Conservation (phyloP, 2,113 vertebrate genomes). For the Eretmodus cyanostictus region DNA sequence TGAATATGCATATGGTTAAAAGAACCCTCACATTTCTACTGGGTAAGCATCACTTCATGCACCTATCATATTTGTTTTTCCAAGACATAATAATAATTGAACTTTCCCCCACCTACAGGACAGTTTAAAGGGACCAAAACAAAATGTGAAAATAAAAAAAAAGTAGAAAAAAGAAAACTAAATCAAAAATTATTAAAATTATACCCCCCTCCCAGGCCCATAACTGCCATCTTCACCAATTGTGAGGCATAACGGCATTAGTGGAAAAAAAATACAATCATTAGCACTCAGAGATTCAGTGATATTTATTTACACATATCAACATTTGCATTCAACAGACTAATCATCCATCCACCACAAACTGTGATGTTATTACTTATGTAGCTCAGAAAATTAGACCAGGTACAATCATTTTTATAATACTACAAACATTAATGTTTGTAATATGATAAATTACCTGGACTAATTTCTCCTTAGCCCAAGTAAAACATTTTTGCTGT, state of each 20-base stretch:
- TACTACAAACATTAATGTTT: neutral
- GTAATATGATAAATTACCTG: neutral
- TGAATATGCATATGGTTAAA: neutral
- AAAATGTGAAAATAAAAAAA: neutral
- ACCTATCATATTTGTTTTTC: neutral
- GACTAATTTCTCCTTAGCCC: neutral
- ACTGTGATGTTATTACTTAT: neutral
- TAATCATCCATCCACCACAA: neutral
- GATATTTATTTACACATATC: neutral
- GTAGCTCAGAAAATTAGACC: neutral
- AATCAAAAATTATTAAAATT: neutral
- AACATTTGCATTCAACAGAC: neutral
- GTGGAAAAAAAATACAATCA: neutral
- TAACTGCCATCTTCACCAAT: neutral
- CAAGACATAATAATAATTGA: neutral
- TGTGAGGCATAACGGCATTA: neutral
- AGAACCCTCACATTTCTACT: neutral
- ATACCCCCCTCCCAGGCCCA: neutral
- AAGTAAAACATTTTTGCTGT: neutral
- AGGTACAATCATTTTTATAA: neutral
- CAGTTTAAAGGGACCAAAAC: neutral
- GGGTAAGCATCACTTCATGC: neutral
- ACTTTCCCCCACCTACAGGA: no score
- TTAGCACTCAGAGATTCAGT: neutral
- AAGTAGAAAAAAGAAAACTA: neutral